Evolutionary conservation across 2,888 invertebrate species (phyloP), one percentile per base, ranked within the genome.

Genomic region (Mactromeris polynyma): DNA sequence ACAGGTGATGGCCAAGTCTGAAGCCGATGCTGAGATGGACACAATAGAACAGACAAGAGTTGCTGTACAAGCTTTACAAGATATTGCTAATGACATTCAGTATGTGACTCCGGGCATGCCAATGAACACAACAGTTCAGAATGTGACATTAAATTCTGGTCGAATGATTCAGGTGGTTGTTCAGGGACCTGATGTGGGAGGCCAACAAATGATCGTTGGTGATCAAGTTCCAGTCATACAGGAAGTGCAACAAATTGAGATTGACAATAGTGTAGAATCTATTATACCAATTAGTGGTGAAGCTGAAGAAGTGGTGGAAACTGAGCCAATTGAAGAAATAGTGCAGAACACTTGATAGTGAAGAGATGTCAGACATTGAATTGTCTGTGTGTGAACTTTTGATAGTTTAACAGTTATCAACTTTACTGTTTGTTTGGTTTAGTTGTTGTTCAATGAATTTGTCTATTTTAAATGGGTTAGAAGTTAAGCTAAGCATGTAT

Each of bases 21-120:
- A 89, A n/a, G 14, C 78, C 9, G 89, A 86, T 33, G 26, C 36
- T 17, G 73, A 89, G 17, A 31, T 87, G 33, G 91, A 91, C 77
- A 87, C 85, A 19, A 85, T 91, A n/a, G 91, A 91, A 46, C 89
- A 91, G 38, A 91, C 91, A n/a, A 88, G 91, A 33, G 92, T 92
- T 0, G 92, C 92, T 19, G 92, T 92, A 3, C 92, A 92, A 58
- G 92, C 92, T 9, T 82, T 92, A 51, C 92, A 92, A 86, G 92
- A 91, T 78, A 91, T 91, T 51, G 91, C 91, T 36, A 91, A 91
- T 51, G 91, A 91, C 83, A 86, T 89, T 73, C 89, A 91, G 38
- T 86, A 78, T 58, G 82, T 91, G 38, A 77, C 86, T 14, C 17
- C 91, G 19, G 46, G 85, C 17, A 64, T 88, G 51, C 89, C 85